Evolutionary conservation across 2,113 vertebrate species (phyloP), one percentile per base, ranked within the genome.

Genomic region (Saccopteryx leptura): DNA sequence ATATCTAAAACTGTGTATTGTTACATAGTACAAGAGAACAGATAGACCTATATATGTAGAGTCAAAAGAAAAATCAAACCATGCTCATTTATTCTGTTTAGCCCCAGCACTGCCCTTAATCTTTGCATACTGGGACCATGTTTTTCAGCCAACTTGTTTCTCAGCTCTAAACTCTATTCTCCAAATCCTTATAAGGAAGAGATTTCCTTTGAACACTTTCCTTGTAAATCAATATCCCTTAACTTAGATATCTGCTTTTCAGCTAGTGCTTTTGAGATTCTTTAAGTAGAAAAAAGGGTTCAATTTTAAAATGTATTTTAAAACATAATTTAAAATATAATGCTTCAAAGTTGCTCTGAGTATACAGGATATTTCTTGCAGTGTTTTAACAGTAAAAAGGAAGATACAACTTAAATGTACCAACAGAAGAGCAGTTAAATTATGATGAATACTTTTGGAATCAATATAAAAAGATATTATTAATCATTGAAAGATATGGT

Each of bases 91-190:
- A 31, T 39, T 96, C 50, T 63, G 31, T 76, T 85, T 76, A 74
- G 50, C 11, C 28, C 48, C 54, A 60, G 33, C 94, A 82, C 48
- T 71, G 60, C 21, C 74, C 46, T 87, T 81, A 69, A 65, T 81
- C 33, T 71, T 92, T 86, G 33, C 28, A 90, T 33, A 75, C 17
- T 63, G 46, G 2, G 28, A 52, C n/a, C 88, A 5, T 75, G 19
- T 81, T 93, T 95, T 93, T 56, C 21, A 87, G 13, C 13, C 28
- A 26, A 82, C 28, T 71, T 8, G 71, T 78, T 93, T 88, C 31
- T 91, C 39, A 74, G 50, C 50, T 93, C 50, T 90, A 74, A 94
- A 94, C 31, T 83, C 52, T 75, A 14, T 78, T 88, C 75, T 84
- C 28, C 28, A 84, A 84, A 89, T 15, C 6, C 13, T 84, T 89